Conservation (phyloP, 2,113 vertebrate genomes). For the Epinephelus cyanopodus region DNA sequence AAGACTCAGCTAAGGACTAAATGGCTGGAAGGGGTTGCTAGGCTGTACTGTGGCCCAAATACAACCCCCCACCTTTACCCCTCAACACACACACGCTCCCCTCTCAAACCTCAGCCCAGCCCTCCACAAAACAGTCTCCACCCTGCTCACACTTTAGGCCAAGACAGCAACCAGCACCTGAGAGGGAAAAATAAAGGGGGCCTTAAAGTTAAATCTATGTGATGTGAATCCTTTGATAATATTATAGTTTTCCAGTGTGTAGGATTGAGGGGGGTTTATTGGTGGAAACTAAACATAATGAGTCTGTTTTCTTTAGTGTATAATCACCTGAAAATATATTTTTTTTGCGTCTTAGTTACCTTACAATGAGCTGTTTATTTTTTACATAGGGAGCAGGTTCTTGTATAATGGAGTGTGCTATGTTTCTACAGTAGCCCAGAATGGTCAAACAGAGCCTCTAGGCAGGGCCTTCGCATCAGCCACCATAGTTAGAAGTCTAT, state of each 20-base stretch:
- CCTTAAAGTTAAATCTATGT: background rate
- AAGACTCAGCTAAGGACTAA: slow-evolving; percentile 65
- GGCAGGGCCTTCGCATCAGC: too few relatives aligned
- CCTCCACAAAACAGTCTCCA: slow-evolving; percentile 21
- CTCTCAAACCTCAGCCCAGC: background rate
- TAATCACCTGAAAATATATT: too few relatives aligned
- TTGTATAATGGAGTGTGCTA: too few relatives aligned
- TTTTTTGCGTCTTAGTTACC: too few relatives aligned
- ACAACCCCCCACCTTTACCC: slow-evolving; percentile 11
- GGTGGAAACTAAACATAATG: too few relatives aligned
- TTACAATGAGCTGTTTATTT: too few relatives aligned
- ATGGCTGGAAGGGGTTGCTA: slow-evolving; percentile 58
- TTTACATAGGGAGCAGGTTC: too few relatives aligned
- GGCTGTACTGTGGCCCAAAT: slow-evolving; percentile 56
- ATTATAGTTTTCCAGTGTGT: background rate
- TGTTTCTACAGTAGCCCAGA: too few relatives aligned
- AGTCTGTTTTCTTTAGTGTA: too few relatives aligned
- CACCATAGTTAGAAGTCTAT: too few relatives aligned
- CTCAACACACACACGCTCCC: background rate
- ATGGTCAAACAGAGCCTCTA: too few relatives aligned
- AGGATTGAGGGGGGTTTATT: too few relatives aligned
- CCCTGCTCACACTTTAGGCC: slow-evolving; percentile 4
- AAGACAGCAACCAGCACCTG: background rate
- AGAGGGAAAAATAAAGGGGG: background rate
- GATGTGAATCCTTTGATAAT: background rate